Base-by-base conservation (phyloP, 2,888 invertebrate species). In the Euzophera pinguis region DNA sequence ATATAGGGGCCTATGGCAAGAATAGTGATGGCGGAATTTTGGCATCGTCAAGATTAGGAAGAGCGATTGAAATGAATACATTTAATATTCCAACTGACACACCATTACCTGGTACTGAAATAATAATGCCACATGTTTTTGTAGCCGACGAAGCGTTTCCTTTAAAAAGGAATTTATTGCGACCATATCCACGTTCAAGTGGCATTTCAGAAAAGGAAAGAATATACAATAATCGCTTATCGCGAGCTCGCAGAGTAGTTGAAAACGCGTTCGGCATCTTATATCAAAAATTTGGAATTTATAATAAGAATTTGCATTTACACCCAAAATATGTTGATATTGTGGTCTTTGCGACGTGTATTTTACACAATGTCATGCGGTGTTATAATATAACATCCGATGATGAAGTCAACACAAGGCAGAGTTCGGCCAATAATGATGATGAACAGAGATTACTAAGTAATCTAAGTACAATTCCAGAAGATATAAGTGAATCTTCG, bases 371-470 rank as follows among this genome's bases (percentile, higher is more conserved):
- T 48, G 48, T 48, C 48, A 38, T 38, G 37, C 48, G 48, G 48
- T 48, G 47, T 48, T 47, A 48, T 48, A 48, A 48, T 48, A 39
- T 49, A 49, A 35, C 35, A 35, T 35, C n/a, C 35, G 49, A 39
- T 49, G 49, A 49, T 49, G 49, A 49, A 49, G 39, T 49, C 49
- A 49, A 49, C 49, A 49, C 49, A 49, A 49, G 49, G 49, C 49
- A 49, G 49, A 49, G 49, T 38, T 49, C 49, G 48, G 48, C 39
- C 49, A 49, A 49, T 49, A 49, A 49, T 49, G 49, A 49, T 49
- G 38, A 29, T 37, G 45, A 45, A 50, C 27, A 27, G n/a, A 22
- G n/a, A 22, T 27, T 29, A 43, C 22, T 42, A 42, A 42, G 42
- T 42, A 16, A 16, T 42, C 16, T 16, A 16, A 16, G 39, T 39